Evolutionary conservation across 2,797 vertebrate genomes (phyloP), one percentile per base, ranked within the genome.

Genomic region (Bufotes viridis): DNA sequence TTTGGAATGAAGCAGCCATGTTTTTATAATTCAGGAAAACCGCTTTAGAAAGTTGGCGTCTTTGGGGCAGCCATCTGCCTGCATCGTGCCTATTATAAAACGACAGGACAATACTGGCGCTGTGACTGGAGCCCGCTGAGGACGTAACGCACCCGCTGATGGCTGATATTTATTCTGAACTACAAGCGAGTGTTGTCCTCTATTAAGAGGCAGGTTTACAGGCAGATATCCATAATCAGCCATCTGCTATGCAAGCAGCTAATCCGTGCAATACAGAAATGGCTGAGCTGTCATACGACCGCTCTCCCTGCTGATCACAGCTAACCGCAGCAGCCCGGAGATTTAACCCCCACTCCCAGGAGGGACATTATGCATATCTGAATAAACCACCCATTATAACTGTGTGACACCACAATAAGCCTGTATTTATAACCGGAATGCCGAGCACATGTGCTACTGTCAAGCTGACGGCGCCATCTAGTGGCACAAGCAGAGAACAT

Each of bases 231-330:
- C 67, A 88, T 18, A 82, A 63, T 81, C 34, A 34, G 29, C 87
- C 83, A 89, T 81, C 83, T 85, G 87, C 81, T 85, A 76, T 42
- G 34, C 67, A 58, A 72, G 78, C 78, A 81, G 58, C 24, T 81
- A 85, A 88, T 88, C 82, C 67, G n/a, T 20, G 67, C 76, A 18
- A 49, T 22, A 60, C 22, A 55, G 58, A 78, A 57, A 58, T 8
- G 80, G 67, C 80, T 65, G 80, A 76, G 69, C 29, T 60, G 79
- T 81, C 86, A 75, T 67, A 81, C 55, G 22, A 29, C 13, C 69
- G 2, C 80, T 65, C 70, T 82, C 57, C 58, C 86, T 6, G 80
- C 86, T 82, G 80, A 78, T 82, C 58, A n/a, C 72, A 14, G 78
- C 42, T 17, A 58, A 87, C 70, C 76, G 12, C 78, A 78, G 60